Evolutionary conservation across 2,113 vertebrate genomes (phyloP).

Genomic region (Malurus elegans): DNA sequence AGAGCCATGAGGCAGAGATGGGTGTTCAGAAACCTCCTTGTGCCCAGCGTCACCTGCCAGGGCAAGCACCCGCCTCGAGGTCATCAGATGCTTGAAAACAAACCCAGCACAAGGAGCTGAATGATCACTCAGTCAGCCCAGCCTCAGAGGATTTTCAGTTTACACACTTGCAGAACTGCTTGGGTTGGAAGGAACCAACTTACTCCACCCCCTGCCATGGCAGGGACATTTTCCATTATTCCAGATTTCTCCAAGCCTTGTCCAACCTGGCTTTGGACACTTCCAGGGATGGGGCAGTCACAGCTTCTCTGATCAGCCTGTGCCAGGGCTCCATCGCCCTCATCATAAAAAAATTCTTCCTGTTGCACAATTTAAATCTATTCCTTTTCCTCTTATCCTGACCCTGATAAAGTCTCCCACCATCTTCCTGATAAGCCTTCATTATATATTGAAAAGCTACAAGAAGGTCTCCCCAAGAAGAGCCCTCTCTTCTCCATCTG

Average conservation of each 20-base stretch:
- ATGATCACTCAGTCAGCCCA: fast-evolving
- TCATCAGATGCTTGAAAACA: fast-evolving
- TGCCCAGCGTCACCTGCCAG: neutral
- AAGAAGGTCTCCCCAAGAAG: neutral
- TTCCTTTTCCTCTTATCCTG: neutral
- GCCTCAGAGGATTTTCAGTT: neutral
- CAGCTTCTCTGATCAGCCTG: neutral
- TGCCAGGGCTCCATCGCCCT: neutral
- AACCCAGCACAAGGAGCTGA: fast-evolving
- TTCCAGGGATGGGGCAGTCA: neutral
- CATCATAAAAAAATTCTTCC: neutral
- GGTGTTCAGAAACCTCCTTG: fast-evolving
- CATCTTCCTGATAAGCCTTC: neutral
- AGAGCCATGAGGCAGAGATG: fast-evolving
- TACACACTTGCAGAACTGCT: neutral
- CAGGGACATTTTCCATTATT: neutral
- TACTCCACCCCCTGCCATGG: neutral
- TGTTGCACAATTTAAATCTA: neutral
- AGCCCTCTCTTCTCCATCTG: neutral
- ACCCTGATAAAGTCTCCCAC: neutral
- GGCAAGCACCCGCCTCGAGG: neutral
- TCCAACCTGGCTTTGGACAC: neutral
- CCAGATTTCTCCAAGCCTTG: neutral
- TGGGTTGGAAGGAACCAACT: neutral
- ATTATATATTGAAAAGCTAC: neutral